Percentiles rank a stretch among this genome's conserved stretches.
phyloP scores from a whole-genome alignment of 2,888 invertebrate genomes.

The Isoperla grammatica region DNA sequence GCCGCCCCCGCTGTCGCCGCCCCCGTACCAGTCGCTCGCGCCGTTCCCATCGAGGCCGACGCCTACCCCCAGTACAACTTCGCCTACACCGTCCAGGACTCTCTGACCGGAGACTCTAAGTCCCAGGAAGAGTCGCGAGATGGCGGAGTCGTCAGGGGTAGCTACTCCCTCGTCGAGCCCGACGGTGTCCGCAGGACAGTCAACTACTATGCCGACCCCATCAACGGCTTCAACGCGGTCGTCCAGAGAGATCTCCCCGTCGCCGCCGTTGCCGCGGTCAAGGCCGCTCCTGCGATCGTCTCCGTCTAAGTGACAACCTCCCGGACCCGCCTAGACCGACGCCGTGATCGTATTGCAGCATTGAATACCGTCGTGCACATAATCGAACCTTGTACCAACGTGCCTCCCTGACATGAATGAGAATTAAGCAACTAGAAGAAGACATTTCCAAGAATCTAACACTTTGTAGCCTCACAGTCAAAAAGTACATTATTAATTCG shows the following conservation, averaged over 20 bases:
- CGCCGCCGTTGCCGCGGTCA: constrained; percentile 29
- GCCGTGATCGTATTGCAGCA: background rate
- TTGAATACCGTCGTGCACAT: background rate
- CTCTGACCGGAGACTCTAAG: constrained; percentile 38
- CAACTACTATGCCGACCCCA: constrained; percentile 41
- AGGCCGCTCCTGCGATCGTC: constrained; percentile 23
- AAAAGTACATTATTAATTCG: too few species aligned
- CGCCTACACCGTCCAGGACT: constrained; percentile 32
- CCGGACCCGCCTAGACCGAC: background rate
- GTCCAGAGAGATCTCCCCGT: constrained; percentile 36
- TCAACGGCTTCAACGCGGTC: constrained; percentile 41
- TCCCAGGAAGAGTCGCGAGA: constrained; percentile 37
- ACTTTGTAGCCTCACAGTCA: too few species aligned
- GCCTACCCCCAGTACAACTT: constrained; percentile 32
- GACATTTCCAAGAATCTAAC: too few species aligned
- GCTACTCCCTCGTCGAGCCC: constrained; percentile 39
- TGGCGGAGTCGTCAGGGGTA: constrained; percentile 39
- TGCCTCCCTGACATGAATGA: too few species aligned
- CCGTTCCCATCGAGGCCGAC: constrained; percentile 29
- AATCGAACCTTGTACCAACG: too few species aligned
- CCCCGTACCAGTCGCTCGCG: constrained; percentile 26
- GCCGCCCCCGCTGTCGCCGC: constrained; percentile 14
- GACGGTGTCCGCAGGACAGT: constrained; percentile 39
- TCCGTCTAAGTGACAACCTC: constrained; percentile 23
- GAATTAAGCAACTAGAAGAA: too few species aligned